Conservation (phyloP, 2,113 vertebrate species). For the Empidonax alnorum region DNA sequence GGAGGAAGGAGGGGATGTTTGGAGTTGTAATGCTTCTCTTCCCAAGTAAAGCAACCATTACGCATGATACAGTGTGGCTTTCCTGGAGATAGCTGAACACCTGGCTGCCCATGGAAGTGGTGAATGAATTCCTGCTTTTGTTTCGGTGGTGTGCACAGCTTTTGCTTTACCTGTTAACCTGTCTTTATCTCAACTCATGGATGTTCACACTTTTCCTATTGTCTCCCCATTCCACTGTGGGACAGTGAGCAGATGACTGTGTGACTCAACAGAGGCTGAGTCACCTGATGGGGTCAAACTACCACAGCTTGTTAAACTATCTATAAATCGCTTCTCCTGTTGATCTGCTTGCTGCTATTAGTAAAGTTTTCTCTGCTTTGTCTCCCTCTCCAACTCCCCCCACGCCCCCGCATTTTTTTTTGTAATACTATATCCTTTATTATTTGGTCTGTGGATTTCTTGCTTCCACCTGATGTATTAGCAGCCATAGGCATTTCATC, state of each 20-base stretch:
- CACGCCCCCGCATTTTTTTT: neutral
- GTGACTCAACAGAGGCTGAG: neutral
- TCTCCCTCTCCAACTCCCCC: accelerated
- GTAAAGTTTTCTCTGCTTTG: neutral
- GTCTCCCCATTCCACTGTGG: accelerated
- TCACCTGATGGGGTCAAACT: neutral
- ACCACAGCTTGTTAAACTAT: neutral
- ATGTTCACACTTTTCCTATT: neutral
- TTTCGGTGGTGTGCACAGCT: accelerated
- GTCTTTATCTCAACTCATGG: neutral
- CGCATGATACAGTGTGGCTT: accelerated
- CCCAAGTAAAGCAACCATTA: neutral
- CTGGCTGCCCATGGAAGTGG: accelerated
- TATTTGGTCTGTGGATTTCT: neutral
- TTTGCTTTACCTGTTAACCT: neutral
- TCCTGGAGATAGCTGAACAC: neutral
- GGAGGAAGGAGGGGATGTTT: accelerated
- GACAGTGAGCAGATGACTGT: neutral
- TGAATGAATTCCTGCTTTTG: neutral
- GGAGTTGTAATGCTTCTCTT: neutral
- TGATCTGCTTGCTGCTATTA: neutral
- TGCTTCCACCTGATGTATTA: neutral
- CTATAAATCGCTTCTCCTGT: neutral
- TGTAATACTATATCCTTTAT: neutral
- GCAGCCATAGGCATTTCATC: neutral